A percentile compares a stretch with the other conserved stretches of the same genome.
Conservation (phyloP, 2,113 vertebrate genomes). For the Pterophyllum scalare region DNA sequence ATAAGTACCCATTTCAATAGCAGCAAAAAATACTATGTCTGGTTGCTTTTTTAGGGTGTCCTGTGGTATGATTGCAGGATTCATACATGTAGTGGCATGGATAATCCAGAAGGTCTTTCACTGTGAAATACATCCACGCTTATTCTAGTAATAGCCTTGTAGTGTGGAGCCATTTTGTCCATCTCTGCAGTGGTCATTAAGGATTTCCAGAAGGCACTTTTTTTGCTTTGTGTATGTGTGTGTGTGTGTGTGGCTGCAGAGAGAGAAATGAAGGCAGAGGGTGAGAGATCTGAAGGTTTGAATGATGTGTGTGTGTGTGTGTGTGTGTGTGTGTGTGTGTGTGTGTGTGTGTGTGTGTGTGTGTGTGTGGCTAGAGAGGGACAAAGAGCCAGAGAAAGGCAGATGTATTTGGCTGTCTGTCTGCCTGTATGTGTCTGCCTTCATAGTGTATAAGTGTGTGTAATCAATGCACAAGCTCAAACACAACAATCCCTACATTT, state of each 20-base stretch:
- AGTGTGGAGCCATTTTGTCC: conserved; percentile 84
- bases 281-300: conserved; percentile 18
- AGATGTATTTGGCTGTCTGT: conserved; percentile 56
- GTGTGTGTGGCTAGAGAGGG: conserved; percentile 15
- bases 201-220: conserved; percentile 99
- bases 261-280: conserved; percentile 44
- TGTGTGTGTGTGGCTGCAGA: conserved; percentile 39
- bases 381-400: conserved; percentile 47
- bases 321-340: background rate
- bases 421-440: conserved; percentile 30
- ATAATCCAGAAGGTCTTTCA: conserved; percentile 70
- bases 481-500: conserved; percentile 71
- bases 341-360: background rate
- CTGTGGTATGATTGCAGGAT: conserved; percentile 62
- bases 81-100: conserved; percentile 68
- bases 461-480: conserved; percentile 64
- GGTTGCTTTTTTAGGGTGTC: conserved; percentile 64
- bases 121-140: conserved; percentile 71
- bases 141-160: conserved; percentile 74
- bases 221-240: conserved; percentile 61
- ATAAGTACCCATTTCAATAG: conserved; percentile 76
- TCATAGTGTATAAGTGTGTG: conserved; percentile 24
- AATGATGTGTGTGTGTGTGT: background rate
- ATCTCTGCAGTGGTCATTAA: conserved; percentile 92
- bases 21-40: conserved; percentile 78